Evolutionary conservation across 2,113 vertebrate species (phyloP), one percentile per base, ranked within the genome.

Genomic region (Menura novaehollandiae): DNA sequence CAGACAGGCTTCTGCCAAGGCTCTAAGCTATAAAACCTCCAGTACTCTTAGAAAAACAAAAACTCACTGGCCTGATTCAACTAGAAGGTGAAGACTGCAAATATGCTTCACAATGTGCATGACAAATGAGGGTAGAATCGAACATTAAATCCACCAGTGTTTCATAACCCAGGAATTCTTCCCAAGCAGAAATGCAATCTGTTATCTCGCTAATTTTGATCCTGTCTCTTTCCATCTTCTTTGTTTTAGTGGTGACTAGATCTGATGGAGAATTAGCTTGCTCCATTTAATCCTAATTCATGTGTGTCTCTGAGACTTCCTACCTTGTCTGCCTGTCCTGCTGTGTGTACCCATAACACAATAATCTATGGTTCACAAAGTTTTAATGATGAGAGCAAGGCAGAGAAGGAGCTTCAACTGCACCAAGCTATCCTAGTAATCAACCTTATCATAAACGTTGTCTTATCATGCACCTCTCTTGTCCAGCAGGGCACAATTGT

Each of bases 231-330:
- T 55, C 82, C 16, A 90, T 97, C 71, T 77, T 96, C 88, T 89
- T 95, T 4, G 0, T n/a, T 85, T 94, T 63, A 74, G 63, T 67
- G 51, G 23, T 86, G 91, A 95, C 43, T 67, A 72, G 59, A 80
- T 93, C 88, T 95, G 93, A 94, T 49, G 59, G 79, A 77, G 90
- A 93, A 95, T 96, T 94, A 91, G 79, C 91, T 91, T 95, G 88
- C 85, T 96, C 88, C 79, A 96, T 97, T 96, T 94, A 90, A 90
- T 88, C 72, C 88, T 75, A 93, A 93, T 92, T 95, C 93, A 84
- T 67, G 67, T 85, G 82, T 64, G 39, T 80, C 75, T 85, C 67
- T 37, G 68, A 82, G 60, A 88, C 67, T 86, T 86, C 72, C 82
- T 86, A 80, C 87, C 47, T 95, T 58, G 52, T 67, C 88, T 91